Evolutionary conservation across 1,140 invertebrate genomes (phyloP), one percentile per base, ranked within the genome.

Genomic region (Papilio glaucus): DNA sequence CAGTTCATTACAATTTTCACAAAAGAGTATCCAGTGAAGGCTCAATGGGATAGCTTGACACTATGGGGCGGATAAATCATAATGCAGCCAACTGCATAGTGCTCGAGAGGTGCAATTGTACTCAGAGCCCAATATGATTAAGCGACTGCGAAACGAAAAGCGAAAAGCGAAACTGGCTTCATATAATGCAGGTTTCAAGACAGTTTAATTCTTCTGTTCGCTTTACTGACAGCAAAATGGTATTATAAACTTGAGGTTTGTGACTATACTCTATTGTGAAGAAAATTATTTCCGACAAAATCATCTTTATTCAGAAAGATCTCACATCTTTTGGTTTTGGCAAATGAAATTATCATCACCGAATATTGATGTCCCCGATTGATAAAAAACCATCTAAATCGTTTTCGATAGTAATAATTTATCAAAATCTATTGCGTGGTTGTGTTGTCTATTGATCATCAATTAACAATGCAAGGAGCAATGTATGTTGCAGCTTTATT

Each of bases 11-110:
- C 21, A 13, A 26, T 57, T 24, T 57, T 26, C 49, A 57, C 49
- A 57, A 24, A 49, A 10, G 10, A 57, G 42, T 13, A 18, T 13
- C 21, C 9, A 12, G 49, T 57, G 49, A 24, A 24, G 21, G 49
- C 24, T 57, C 49, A 57, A 57, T 57, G 5, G 24, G 49, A 24
- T 24, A 57, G 49, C 49, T 24, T 57, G 21, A 57, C 49, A 57
- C 8, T 26, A 12, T 21, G 21, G 21, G 49, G 18, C 3, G 24
- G 49, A 57, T 57, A 57, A 57, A 57, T 57, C 49, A 57, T 57
- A 13, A 8, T 4, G 18, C 45, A 1, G 8, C 15, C 45, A 10
- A 57, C 21, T 12, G 49, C 21, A 24, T 21, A 53, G 4, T 21
- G 18, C 45, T 8, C 45, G 49, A 18, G 12, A 57, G 8, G 13